Evolutionary conservation across 2,888 invertebrate genomes (phyloP).

Genomic region (Drosophila atripex): DNA sequence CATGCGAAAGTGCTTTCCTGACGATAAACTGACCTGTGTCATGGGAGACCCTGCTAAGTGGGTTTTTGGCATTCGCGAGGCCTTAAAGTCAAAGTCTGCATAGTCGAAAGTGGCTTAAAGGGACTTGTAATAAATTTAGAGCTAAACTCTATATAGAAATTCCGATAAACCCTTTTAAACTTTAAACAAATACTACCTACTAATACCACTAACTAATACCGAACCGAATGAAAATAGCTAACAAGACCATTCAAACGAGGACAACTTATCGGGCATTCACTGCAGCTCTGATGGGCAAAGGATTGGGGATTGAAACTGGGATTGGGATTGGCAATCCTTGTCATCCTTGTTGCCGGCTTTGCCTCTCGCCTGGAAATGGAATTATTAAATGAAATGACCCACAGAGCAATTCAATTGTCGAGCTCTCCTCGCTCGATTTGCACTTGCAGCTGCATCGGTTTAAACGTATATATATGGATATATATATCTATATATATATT

Average conservation of each 20-base stretch:
- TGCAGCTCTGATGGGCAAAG: conserved; percentile 23
- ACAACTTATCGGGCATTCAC: conserved; percentile 66
- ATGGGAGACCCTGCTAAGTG: conserved; percentile 26
- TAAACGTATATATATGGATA: background rate
- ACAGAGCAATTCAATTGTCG: conserved; percentile 64
- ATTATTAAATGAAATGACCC: conserved; percentile 71
- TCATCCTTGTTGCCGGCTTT: conserved; percentile 12
- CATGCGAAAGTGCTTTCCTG: conserved; percentile 44
- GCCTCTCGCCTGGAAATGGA: conserved; percentile 39
- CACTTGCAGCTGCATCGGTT: conserved; percentile 27
- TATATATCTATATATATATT: conserved; percentile 36
- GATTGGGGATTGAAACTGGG: background rate
- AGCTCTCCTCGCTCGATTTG: conserved; percentile 55
- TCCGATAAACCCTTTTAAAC: background rate
- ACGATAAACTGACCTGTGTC: conserved; percentile 62
- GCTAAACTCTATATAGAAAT: background rate
- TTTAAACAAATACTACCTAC: too few relatives aligned
- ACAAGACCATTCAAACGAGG: conserved; percentile 18
- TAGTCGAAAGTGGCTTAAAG: background rate
- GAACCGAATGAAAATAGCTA: background rate
- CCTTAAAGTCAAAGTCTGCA: background rate
- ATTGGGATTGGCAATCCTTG: conserved; percentile 6
- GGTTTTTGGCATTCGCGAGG: conserved; percentile 4
- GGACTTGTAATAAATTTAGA: background rate
- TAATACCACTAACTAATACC: too few relatives aligned